A percentile compares a stretch with the other conserved stretches of the same genome.
Evolutionary conservation across 2,113 vertebrate species (phyloP).

Genomic region (Brachyhypopomus occidentalis): DNA sequence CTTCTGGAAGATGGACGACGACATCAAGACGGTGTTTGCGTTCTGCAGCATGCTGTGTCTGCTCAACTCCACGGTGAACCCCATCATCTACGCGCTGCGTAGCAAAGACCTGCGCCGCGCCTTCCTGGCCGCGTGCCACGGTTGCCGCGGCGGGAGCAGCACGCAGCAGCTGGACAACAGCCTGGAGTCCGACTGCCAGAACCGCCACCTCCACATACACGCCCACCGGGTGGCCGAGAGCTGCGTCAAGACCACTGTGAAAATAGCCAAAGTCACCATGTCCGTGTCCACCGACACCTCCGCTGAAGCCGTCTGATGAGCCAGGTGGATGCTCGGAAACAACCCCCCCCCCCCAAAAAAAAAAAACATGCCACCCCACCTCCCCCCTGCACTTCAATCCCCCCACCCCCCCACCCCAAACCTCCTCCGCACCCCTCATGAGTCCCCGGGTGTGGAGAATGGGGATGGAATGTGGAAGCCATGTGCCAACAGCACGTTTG

Average conservation of each 20-base stretch:
- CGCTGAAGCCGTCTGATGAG: conserved; percentile 89
- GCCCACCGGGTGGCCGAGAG: conserved; percentile 93
- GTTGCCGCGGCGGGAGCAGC: conserved; percentile 80
- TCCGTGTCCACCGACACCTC: conserved; percentile 98
- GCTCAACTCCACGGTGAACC: conserved; percentile 98
- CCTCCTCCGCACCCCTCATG: conserved; percentile 27
- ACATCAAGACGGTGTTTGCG: conserved; percentile 95
- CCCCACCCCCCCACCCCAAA: background rate
- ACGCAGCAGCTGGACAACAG: conserved; percentile 93
- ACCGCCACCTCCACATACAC: conserved; percentile 85
- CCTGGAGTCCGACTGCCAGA: conserved; percentile 96
- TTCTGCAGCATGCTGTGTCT: conserved; percentile 98
- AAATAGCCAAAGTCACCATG: conserved; percentile 99
- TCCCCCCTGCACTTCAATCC: no score
- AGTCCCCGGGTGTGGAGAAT: conserved; percentile 51
- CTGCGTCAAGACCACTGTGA: conserved; percentile 99
- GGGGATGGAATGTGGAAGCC: conserved; percentile 50
- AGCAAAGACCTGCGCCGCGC: conserved; percentile 96
- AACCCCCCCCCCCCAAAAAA: no score
- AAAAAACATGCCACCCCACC: no score
- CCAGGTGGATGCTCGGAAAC: background rate
- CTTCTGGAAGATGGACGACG: conserved; percentile 97
- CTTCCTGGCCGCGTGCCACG: conserved; percentile 91
- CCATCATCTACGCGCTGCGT: conserved; percentile 97
- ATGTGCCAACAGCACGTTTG: conserved; percentile 16